Percentiles rank a stretch among this genome's conserved stretches.
Conservation (phyloP, 2,797 vertebrate species). For the Pipistrellus nathusii region DNA sequence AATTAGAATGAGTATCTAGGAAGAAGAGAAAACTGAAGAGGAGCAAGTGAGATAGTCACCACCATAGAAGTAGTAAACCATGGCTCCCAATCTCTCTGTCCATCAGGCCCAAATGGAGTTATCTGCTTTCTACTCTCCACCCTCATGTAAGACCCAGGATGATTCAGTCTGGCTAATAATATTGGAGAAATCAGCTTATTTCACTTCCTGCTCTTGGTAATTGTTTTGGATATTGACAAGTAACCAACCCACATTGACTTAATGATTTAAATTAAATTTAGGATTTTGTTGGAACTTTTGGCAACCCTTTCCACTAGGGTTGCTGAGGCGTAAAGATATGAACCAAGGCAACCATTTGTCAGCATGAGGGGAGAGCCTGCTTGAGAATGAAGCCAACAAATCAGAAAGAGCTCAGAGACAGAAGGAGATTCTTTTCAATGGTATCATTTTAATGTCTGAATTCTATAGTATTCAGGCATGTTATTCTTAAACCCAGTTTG, state of each 20-base stretch:
- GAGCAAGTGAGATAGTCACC: not conserved
- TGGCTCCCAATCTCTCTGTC: not conserved
- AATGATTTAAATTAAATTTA: not conserved
- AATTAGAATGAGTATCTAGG: not conserved
- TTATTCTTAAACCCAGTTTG: constrained; percentile 14
- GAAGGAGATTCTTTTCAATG: not conserved
- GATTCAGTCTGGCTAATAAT: not conserved
- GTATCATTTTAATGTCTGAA: not conserved
- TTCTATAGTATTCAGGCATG: not conserved
- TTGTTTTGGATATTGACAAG: not conserved
- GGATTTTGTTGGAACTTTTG: not conserved
- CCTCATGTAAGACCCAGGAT: not conserved
- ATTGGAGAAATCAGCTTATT: not conserved
- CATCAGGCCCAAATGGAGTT: not conserved
- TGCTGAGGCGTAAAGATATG: not conserved
- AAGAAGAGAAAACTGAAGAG: not conserved
- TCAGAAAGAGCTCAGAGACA: not conserved
- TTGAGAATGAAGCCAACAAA: not conserved
- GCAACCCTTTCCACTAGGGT: not conserved
- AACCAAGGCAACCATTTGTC: not conserved
- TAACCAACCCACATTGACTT: not conserved
- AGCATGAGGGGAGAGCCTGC: not conserved
- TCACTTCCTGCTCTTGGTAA: not conserved
- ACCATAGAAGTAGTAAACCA: not conserved
- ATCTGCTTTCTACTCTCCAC: not conserved